phyloP scores from a whole-genome alignment of 2,888 invertebrate genomes.

The Leucozona laternaria region DNA sequence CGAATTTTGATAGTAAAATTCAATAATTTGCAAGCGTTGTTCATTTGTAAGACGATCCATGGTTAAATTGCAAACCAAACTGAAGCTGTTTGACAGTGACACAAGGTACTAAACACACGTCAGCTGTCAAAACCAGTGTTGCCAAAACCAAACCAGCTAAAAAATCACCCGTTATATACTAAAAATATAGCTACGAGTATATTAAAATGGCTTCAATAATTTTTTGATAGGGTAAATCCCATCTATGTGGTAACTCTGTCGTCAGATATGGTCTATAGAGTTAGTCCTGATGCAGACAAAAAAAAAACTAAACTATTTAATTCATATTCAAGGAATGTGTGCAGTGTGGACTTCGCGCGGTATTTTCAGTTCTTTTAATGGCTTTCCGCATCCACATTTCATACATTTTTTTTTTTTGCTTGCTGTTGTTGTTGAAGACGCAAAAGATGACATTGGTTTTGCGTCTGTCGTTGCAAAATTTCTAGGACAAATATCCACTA shows the following conservation, averaged over 20 bases:
- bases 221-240: no score
- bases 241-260: background rate
- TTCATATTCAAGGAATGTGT: constrained; percentile 67
- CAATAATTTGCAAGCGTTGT: no score
- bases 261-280: background rate
- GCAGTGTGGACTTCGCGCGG: constrained; percentile 27
- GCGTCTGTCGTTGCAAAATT: constrained; percentile 11
- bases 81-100: no score
- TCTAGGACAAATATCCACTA: constrained; percentile 33
- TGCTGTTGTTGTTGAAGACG: background rate
- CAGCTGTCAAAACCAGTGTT: no score
- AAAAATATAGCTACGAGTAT: no score
- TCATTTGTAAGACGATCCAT: no score
- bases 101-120: no score
- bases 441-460: constrained; percentile 43
- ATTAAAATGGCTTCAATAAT: no score
- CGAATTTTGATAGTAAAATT: no score
- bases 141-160: no score
- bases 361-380: constrained; percentile 61
- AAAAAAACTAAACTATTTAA: constrained; percentile 48
- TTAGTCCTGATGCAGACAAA: constrained; percentile 12
- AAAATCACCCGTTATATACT: no score
- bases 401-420: constrained; percentile 39
- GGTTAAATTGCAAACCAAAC: no score
- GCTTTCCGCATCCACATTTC: constrained; percentile 67